Evolutionary conservation across 2,113 vertebrate genomes (phyloP), one percentile per base, ranked within the genome.

Genomic region (Limnothrissa miodon): DNA sequence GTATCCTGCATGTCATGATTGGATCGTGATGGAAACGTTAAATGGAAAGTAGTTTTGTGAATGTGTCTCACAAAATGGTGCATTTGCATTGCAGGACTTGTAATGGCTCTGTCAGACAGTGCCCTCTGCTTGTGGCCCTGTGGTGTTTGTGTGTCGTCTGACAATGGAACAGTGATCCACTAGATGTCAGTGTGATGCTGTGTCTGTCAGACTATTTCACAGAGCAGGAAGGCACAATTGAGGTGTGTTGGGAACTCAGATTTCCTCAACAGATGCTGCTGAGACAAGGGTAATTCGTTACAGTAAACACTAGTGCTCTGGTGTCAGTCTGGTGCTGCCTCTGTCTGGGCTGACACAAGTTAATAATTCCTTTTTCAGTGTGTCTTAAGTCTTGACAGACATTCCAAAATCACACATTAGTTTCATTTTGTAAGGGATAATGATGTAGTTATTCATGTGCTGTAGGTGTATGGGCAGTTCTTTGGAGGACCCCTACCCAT

Each of bases 111-210:
- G 86, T 82, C 78, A 86, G 66, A 89, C 85, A 85, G 85, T 87
- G 88, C 88, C 88, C 88, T 87, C 88, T 89, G 86, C 86, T 87
- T 89, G 86, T 80, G 74, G 82, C 79, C 80, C 15, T 74, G 10
- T 29, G 25, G 29, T 74, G 29, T 33, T 13, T 79, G 48, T 48
- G 62, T 4, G 45, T 74, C 39, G 81, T 23, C 7, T 45, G 53
- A 82, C 78, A 66, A 79, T 11, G 4, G 10, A 48, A 42, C 42
- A 7, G 74, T 83, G 82, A 11, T 45, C 92, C 93, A 92, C 90
- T 88, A 93, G 93, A 90, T 93, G 92, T 89, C 92, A 92, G 87
- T 92, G 85, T 91, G 78, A 83, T 45, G 44, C 89, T 74, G 81
- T 88, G 80, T 36, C 46, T 89, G 25, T 82, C 39, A 80, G 44